Conservation (phyloP, 1,140 invertebrate species). For the Tetramorium alpestre region DNA sequence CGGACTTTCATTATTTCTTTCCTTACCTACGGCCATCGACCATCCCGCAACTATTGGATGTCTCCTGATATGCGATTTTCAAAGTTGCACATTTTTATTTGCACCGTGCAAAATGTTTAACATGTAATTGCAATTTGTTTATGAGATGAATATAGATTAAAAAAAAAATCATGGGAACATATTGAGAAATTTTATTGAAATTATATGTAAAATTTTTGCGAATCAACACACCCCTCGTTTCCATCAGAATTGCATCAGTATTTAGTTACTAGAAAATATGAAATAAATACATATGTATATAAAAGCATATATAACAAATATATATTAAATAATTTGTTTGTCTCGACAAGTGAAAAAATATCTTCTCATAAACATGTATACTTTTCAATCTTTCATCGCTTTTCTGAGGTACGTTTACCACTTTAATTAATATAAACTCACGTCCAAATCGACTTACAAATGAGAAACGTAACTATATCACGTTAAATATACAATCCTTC, state of each 20-base stretch:
- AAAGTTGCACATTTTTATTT: not conserved
- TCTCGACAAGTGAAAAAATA: not conserved
- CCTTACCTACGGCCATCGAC: constrained; percentile 69
- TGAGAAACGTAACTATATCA: not conserved
- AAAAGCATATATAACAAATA: not conserved
- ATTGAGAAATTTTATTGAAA: too few species aligned
- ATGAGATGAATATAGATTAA: not conserved
- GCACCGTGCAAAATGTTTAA: not conserved
- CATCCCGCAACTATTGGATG: not conserved
- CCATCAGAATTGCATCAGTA: too few species aligned
- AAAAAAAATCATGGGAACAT: not conserved
- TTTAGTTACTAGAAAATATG: not conserved
- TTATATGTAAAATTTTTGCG: too few species aligned
- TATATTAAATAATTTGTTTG: not conserved
- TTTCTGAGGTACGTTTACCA: not conserved
- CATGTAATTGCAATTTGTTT: not conserved
- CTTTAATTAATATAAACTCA: not conserved
- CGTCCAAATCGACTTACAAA: not conserved
- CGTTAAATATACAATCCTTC: constrained; percentile 15
- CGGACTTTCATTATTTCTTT: constrained; percentile 82
- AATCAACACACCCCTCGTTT: too few species aligned
- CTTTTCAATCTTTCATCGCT: not conserved
- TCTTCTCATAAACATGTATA: not conserved
- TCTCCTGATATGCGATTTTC: constrained; percentile 17
- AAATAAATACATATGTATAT: not conserved